A percentile compares a stretch with the other conserved stretches of the same genome.
phyloP scores from a whole-genome alignment of 2,113 vertebrate genomes.

The Platichthys stellatus region DNA sequence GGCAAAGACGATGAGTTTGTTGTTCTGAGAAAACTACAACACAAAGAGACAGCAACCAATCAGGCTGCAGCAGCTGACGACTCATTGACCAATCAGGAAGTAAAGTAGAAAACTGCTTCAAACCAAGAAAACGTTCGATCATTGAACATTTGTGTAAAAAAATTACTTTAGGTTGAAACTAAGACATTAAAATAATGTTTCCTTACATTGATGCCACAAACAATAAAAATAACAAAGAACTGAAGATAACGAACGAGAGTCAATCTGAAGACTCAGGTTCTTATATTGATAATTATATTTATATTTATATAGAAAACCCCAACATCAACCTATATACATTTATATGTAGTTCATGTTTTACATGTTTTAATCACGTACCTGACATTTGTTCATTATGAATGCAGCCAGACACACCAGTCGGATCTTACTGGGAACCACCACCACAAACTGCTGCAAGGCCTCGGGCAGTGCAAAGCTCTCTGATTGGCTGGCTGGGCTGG shows the following conservation, averaged over 20 bases:
- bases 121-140: too few species aligned
- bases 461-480: conserved; percentile 88
- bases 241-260: too few species aligned
- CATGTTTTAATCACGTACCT: conserved; percentile 77
- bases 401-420: conserved; percentile 91
- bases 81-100: too few species aligned
- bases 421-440: conserved; percentile 94
- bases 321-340: background rate
- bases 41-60: background rate
- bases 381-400: conserved; percentile 91
- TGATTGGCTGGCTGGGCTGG: conserved; percentile 14
- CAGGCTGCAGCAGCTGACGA: background rate
- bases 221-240: too few species aligned
- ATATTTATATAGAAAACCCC: too few species aligned
- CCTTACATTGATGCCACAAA: too few species aligned
- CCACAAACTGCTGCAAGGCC: conserved; percentile 86
- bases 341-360: background rate
- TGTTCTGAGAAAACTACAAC: conserved; percentile 84
- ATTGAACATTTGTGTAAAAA: too few species aligned
- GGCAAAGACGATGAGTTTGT: conserved; percentile 93
- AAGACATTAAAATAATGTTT: too few species aligned
- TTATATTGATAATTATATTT: too few species aligned
- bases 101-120: too few species aligned
- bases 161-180: too few species aligned
- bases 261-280: too few species aligned